A percentile compares a stretch with the other conserved stretches of the same genome.
Conservation (phyloP, 1,140 invertebrate species). For the Paraescarpia echinospica region DNA sequence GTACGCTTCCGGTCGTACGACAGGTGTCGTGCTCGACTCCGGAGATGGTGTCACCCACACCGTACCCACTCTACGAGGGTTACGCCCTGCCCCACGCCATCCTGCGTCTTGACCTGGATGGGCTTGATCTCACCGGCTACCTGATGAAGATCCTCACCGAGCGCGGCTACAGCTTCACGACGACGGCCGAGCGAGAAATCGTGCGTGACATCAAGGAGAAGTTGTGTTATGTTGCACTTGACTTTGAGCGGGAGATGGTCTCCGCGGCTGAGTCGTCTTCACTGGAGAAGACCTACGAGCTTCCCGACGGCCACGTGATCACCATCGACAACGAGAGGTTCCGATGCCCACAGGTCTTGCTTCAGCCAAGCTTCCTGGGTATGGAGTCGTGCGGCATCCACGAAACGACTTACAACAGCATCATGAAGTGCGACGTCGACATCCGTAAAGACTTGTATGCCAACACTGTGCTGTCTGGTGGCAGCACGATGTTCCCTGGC, state of each 20-base stretch:
- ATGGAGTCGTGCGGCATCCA: constrained; percentile 95
- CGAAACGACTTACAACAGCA: constrained; percentile 91
- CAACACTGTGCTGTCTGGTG: constrained; percentile 83
- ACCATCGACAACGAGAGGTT: constrained; percentile 96
- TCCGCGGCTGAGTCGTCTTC: constrained; percentile 71
- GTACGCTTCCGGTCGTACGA: constrained; percentile 92
- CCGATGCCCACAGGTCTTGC: constrained; percentile 95
- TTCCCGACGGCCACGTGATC: constrained; percentile 73
- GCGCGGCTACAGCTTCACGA: constrained; percentile 94
- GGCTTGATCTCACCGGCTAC: constrained; percentile 90
- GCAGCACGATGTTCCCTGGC: constrained; percentile 91
- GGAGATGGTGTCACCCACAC: constrained; percentile 95
- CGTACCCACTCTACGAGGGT: constrained; percentile 86
- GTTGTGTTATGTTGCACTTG: constrained; percentile 85
- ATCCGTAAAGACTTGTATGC: constrained; percentile 70
- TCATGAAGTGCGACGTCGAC: constrained; percentile 95
- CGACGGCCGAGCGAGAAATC: constrained; percentile 92
- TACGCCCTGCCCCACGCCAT: constrained; percentile 75
- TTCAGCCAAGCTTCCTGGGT: constrained; percentile 91
- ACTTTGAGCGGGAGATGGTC: constrained; percentile 84
- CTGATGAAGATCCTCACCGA: constrained; percentile 95
- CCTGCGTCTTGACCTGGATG: constrained; percentile 85
- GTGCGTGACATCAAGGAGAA: constrained; percentile 88
- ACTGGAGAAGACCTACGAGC: constrained; percentile 56
- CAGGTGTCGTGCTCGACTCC: constrained; percentile 89